Evolutionary conservation across 2,797 vertebrate species (phyloP).

Genomic region (Telmatherina bonti): DNA sequence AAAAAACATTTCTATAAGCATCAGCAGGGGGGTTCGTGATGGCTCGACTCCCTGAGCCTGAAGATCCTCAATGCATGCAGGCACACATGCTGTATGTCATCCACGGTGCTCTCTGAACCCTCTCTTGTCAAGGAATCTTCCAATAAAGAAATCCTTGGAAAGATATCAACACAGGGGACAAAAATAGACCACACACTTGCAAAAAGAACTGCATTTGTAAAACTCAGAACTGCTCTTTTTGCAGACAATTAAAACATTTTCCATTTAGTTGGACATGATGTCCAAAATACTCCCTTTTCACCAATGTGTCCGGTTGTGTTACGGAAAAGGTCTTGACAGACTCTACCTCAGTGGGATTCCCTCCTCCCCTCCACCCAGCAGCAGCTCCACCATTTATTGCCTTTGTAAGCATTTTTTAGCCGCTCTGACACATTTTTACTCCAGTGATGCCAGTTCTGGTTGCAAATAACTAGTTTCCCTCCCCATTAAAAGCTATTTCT

Average conservation of each 20-base stretch:
- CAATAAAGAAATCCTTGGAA: too few species aligned
- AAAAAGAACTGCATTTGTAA: neutral
- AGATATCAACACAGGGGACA: neutral
- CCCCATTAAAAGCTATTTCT: conserved; percentile 3
- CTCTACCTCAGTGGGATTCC: conserved; percentile 59
- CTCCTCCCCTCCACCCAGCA: conserved; percentile 24
- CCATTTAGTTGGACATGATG: neutral
- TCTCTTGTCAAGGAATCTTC: too few species aligned
- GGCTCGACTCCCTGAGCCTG: neutral
- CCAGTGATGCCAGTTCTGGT: conserved; percentile 3
- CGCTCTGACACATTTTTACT: conserved; percentile 47
- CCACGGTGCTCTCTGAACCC: too few species aligned
- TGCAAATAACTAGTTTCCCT: conserved; percentile 10
- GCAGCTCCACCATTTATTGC: conserved; percentile 48
- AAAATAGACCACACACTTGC: neutral
- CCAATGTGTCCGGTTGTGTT: conserved; percentile 45
- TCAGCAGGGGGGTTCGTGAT: neutral
- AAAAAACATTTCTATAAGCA: neutral
- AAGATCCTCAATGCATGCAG: too few species aligned
- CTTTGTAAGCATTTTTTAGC: conserved; percentile 63
- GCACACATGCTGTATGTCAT: too few species aligned
- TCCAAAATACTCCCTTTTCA: neutral
- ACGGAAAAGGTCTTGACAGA: conserved; percentile 58
- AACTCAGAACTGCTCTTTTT: neutral
- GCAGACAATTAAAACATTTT: neutral